A percentile compares a stretch with the other conserved stretches of the same genome.
Evolutionary conservation across 2,113 vertebrate genomes (phyloP).

Genomic region (Xenotilapia leptura): DNA sequence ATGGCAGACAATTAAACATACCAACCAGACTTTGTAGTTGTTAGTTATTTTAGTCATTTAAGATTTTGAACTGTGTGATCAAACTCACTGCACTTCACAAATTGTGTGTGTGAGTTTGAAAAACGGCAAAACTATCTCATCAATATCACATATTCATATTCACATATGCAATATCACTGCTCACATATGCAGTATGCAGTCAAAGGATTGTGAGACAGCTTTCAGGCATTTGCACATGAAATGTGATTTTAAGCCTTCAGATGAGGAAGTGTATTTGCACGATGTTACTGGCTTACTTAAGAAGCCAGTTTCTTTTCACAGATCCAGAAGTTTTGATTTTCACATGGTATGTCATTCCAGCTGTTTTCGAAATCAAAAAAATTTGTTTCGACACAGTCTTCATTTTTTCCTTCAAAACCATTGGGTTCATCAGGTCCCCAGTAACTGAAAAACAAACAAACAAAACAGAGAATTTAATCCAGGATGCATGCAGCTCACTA

Average conservation of each 20-base stretch:
- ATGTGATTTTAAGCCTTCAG: not conserved
- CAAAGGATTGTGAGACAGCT: not conserved
- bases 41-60: not conserved
- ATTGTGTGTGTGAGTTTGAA: not conserved
- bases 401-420: not conserved
- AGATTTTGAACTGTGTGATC: not conserved
- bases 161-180: not conserved
- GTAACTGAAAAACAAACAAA: not conserved
- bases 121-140: not conserved
- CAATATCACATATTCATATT: not conserved
- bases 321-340: not conserved
- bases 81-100: not conserved
- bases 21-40: not conserved
- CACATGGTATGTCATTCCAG: conserved; percentile 4
- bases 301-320: not conserved
- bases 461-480: not conserved
- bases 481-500: not conserved
- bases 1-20: not conserved
- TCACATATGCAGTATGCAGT: not conserved
- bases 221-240: not conserved
- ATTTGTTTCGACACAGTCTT: not conserved
- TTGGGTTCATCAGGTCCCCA: not conserved
- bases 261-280: not conserved
- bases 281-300: not conserved
- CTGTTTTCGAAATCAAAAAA: not conserved